phyloP scores from a whole-genome alignment of 2,113 vertebrate genomes.

The Delphinapterus leucas region DNA sequence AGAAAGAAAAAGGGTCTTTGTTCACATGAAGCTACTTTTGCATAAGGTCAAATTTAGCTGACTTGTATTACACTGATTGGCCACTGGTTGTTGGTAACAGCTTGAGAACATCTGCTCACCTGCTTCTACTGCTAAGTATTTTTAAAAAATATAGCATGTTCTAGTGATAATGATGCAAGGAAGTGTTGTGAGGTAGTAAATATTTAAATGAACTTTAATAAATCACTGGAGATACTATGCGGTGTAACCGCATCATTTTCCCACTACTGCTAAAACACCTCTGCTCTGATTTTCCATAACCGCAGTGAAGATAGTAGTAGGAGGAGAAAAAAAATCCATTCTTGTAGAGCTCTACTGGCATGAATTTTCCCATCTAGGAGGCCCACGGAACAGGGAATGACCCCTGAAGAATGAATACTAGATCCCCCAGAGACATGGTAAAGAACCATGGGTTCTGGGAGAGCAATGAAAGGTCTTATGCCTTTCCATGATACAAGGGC shows the following conservation, averaged over 20 bases:
- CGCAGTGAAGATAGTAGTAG: background rate
- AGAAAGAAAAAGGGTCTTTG: background rate
- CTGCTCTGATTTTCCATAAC: background rate
- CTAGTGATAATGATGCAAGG: background rate
- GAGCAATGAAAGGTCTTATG: background rate
- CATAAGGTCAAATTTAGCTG: background rate
- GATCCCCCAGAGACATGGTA: background rate
- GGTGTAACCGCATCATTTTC: background rate
- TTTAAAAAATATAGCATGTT: background rate
- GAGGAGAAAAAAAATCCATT: background rate
- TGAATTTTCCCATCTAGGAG: background rate
- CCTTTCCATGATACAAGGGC: background rate
- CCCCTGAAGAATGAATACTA: background rate
- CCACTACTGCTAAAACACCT: background rate
- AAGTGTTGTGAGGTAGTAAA: background rate
- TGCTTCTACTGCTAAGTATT: background rate
- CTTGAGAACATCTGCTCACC: background rate
- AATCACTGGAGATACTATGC: background rate
- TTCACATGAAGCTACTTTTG: background rate
- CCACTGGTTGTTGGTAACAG: background rate
- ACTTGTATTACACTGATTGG: background rate
- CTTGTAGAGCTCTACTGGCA: background rate
- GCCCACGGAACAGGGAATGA: background rate
- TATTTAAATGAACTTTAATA: slow-evolving; percentile 50
- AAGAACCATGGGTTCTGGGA: background rate